phyloP scores from a whole-genome alignment of 35 echinoderm and acorn worm species.

The Nesometra sesokonis region DNA sequence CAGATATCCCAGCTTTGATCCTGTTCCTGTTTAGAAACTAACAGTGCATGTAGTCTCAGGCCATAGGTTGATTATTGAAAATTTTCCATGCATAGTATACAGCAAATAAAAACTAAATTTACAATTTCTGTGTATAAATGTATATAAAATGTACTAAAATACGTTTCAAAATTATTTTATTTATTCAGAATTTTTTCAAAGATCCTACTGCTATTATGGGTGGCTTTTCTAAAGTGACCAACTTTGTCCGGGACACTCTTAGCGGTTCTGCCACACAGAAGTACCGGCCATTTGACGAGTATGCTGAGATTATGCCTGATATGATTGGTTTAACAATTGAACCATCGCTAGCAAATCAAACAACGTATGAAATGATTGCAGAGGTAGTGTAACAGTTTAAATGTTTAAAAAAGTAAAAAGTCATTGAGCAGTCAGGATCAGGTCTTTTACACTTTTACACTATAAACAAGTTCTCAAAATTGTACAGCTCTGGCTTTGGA shows the following conservation, averaged over 20 bases:
- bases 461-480: too few relatives aligned
- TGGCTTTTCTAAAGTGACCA: constrained; percentile 96
- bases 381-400: background rate
- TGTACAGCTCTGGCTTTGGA: too few relatives aligned
- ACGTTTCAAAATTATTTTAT: background rate
- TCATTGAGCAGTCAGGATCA: too few relatives aligned
- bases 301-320: constrained; percentile 67
- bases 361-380: background rate
- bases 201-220: constrained; percentile 80
- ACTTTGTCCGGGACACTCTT: constrained; percentile 73
- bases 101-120: background rate
- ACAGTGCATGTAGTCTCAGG: too few relatives aligned
- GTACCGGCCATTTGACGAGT: constrained; percentile 63
- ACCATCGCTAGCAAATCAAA: background rate
- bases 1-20: too few relatives aligned
- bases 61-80: too few relatives aligned
- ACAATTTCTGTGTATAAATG: background rate
- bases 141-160: background rate
- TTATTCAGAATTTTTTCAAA: constrained; percentile 91
- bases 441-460: too few relatives aligned
- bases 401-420: too few relatives aligned
- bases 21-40: too few relatives aligned
- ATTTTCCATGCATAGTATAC: too few relatives aligned
- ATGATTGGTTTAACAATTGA: constrained; percentile 14
- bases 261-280: constrained; percentile 8